Base-by-base conservation (phyloP, 2,888 invertebrate species). In the Diarsia brunnea region DNA sequence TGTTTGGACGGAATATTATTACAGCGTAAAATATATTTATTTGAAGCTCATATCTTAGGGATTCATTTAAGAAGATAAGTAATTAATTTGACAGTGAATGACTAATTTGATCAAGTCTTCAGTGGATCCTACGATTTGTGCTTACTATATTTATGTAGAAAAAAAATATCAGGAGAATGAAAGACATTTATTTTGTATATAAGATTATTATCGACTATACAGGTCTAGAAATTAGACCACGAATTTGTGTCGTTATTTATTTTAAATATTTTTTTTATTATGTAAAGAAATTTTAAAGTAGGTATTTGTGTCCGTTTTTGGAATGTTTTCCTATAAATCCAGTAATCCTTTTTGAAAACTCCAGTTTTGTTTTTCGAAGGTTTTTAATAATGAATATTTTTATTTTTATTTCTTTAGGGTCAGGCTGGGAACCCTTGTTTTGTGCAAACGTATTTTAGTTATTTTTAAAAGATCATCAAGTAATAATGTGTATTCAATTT, bases 311-410 rank as follows among this genome's bases (percentile, higher is more conserved):
- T 72, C 77, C 67, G 67, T 83, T 87, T 77, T 84, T 82, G 88
- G 89, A 89, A 88, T 89, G 88, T 89, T 89, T 71, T 84, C 72
- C 82, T 82, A 63, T 87, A 70, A 71, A 79, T 75, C 64, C 68
- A 78, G 31, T 72, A 65, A 58, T 67, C 58, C 80, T 47, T 47
- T 70, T 72, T 66, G 1, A 45, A 68, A 71, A 69, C 11, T 58
- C 51, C 61, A 66, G 51, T 63, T 64, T 31, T 69, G 47, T 69
- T 60, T 27, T 60, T 77, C 16, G 16, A 58, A 72, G 67, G 83
- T 78, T 75, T 82, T 66, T 71, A 47, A 51, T 69, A 61, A 61
- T 27, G 12, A 38, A 27, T 64, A 64, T 45, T 49, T n/a, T 75
- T 63, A 43, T 65, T 67, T 71, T 55, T 70, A 38, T 67, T 4